Conservation (phyloP, 2,113 vertebrate genomes). For the Sinocyclocheilus grahami region DNA sequence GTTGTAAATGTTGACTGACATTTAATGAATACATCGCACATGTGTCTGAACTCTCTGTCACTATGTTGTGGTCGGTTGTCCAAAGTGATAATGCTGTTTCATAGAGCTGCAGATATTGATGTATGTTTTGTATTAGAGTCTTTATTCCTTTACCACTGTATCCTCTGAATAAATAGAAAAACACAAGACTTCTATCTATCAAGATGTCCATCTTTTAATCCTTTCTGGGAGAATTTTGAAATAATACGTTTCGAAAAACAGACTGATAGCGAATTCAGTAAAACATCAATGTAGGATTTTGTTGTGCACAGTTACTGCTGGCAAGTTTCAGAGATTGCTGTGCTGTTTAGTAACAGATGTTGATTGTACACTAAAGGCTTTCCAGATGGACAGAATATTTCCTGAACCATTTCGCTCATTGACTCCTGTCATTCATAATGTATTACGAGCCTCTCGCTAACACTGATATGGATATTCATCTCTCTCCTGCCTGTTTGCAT, state of each 20-base stretch:
- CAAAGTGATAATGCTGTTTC: slow-evolving; percentile 47
- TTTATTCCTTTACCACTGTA: slow-evolving; percentile 61
- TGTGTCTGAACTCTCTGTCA: slow-evolving; percentile 25
- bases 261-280: background rate
- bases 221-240: background rate
- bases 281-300: background rate
- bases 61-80: slow-evolving; percentile 25
- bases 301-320: background rate
- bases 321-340: background rate
- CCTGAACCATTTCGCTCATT: slow-evolving; percentile 1
- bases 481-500: slow-evolving; percentile 28
- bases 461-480: slow-evolving; percentile 32
- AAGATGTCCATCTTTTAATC: slow-evolving; percentile 15
- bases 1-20: background rate
- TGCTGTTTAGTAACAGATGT: background rate
- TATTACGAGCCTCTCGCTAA: background rate
- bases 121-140: slow-evolving; percentile 63
- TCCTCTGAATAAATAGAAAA: slow-evolving; percentile 60
- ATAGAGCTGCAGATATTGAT: slow-evolving; percentile 43
- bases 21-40: background rate
- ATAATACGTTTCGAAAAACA: background rate
- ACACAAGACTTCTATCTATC: slow-evolving; percentile 52
- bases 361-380: background rate
- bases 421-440: slow-evolving; percentile 29
- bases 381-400: slow-evolving; percentile 26